Conservation (phyloP, 2,113 vertebrate species). For the Eulemur rufifrons region DNA sequence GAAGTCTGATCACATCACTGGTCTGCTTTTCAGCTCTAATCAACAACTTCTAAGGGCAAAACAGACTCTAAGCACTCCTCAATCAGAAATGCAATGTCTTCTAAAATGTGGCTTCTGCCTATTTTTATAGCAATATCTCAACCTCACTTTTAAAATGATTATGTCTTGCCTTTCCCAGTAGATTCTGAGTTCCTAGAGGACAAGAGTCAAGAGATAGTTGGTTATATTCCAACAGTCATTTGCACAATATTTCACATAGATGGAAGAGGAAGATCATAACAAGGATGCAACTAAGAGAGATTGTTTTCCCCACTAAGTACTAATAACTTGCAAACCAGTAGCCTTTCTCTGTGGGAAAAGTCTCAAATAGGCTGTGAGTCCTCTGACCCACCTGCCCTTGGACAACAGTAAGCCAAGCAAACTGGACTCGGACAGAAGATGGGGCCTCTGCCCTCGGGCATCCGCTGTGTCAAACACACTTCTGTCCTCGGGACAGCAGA, state of each 20-base stretch:
- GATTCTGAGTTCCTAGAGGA: neutral
- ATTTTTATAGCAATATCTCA: constrained; percentile 14
- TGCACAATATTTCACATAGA: neutral
- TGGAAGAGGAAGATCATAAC: neutral
- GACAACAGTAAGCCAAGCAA: neutral
- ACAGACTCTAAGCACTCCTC: neutral
- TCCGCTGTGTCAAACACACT: neutral
- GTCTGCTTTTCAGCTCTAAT: neutral
- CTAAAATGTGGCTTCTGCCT: neutral
- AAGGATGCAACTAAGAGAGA: neutral
- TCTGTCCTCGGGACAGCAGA: neutral
- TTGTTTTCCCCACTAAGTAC: neutral
- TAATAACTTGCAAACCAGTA: neutral
- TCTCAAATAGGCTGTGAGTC: neutral
- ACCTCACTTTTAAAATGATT: constrained; percentile 38
- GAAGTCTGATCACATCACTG: neutral
- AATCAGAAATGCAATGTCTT: neutral
- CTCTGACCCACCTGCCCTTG: neutral
- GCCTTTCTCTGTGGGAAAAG: neutral
- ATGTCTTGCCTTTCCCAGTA: neutral
- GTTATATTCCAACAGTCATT: neutral
- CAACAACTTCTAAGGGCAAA: neutral
- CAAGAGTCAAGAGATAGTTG: neutral
- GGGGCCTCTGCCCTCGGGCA: neutral
- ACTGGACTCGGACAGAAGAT: neutral